Conservation (phyloP, 2,797 vertebrate genomes). For the Melanotaenia nigrans region DNA sequence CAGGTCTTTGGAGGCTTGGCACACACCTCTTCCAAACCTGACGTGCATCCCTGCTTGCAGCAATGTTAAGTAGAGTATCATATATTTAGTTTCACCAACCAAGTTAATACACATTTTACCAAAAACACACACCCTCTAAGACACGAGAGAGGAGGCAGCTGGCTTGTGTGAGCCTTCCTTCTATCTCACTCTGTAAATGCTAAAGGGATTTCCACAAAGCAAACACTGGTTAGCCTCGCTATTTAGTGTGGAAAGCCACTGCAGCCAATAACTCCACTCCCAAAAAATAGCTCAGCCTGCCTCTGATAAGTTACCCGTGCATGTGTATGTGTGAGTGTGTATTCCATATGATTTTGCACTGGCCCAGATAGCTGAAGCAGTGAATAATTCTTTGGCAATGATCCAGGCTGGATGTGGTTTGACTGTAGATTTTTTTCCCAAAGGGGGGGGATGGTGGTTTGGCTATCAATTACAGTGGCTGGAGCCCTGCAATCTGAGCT, state of each 20-base stretch:
- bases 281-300: constrained; percentile 66
- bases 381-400: constrained; percentile 77
- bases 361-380: constrained; percentile 71
- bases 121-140: constrained; percentile 30
- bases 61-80: too few species aligned
- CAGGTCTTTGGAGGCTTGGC: too few species aligned
- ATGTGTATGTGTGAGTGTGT: constrained; percentile 38
- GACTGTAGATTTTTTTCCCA: constrained; percentile 60
- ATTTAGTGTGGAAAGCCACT: constrained; percentile 78
- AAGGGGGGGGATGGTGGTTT: constrained; percentile 47
- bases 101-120: constrained; percentile 23
- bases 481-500: constrained; percentile 70
- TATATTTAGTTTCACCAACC: too few species aligned
- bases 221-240: constrained; percentile 84
- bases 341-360: constrained; percentile 73
- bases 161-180: constrained; percentile 62
- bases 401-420: constrained; percentile 78
- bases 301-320: constrained; percentile 39
- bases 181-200: constrained; percentile 74
- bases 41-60: too few species aligned
- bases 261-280: constrained; percentile 74
- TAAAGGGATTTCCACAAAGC: constrained; percentile 84
- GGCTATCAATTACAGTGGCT: constrained; percentile 77
- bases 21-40: too few species aligned
- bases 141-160: constrained; percentile 40